phyloP scores from a whole-genome alignment of 2,888 invertebrate species.

The Stenchaetothrips biformis region DNA sequence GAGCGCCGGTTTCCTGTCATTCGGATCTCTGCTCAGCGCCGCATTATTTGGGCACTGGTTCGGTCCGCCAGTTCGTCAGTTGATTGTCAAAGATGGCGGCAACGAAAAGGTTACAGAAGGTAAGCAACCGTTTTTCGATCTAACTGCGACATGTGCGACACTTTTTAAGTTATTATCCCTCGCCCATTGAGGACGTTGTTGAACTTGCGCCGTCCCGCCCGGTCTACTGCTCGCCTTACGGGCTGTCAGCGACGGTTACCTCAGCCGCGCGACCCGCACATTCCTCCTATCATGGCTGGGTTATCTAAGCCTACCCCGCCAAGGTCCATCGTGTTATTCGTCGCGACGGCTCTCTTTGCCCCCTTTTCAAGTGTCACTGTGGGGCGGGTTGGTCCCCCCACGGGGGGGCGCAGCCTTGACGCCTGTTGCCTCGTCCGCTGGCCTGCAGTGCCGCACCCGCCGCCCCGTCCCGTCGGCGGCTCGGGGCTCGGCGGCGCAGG shows the following conservation, averaged over 20 bases:
- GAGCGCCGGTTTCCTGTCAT: no score
- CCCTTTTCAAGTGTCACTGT: no score
- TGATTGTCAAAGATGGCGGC: conserved; percentile 23
- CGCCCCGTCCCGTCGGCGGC: no score
- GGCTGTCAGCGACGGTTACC: not conserved
- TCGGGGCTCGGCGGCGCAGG: no score
- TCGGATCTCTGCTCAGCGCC: no score
- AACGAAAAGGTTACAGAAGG: conserved; percentile 21
- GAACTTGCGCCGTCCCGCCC: not conserved
- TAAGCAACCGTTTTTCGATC: not conserved
- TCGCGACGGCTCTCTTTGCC: no score
- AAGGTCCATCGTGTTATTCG: not conserved
- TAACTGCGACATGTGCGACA: not conserved
- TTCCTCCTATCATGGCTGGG: conserved; percentile 18
- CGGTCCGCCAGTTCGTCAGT: not conserved
- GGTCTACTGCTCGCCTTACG: not conserved
- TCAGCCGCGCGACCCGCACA: not conserved
- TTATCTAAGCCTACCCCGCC: not conserved
- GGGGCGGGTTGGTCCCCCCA: no score
- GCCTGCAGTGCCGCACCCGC: no score
- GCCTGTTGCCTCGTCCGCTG: no score
- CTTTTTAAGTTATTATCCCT: not conserved
- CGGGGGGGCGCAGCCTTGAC: no score
- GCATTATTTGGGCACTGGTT: no score
- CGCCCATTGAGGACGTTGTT: not conserved